phyloP scores from a whole-genome alignment of 2,888 invertebrate genomes.

The Andrena bucephala region DNA sequence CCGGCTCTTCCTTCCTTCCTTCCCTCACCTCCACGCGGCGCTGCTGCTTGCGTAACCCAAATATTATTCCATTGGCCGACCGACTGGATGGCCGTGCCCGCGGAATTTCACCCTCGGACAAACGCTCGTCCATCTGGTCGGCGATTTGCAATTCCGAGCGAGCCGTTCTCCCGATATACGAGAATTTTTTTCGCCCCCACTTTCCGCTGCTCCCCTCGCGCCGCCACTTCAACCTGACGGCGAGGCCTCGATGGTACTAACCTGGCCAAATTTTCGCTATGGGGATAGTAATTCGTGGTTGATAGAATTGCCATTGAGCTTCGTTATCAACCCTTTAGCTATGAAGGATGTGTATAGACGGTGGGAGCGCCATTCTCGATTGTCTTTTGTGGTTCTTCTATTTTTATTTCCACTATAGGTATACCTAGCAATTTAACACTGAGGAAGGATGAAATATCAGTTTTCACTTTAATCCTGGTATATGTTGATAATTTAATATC shows the following conservation, averaged over 20 bases:
- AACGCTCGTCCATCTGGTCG: slow-evolving; percentile 75
- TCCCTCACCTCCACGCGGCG: background rate
- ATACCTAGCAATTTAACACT: no score
- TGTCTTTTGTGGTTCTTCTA: no score
- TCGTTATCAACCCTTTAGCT: no score
- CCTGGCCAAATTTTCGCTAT: background rate
- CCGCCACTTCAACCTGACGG: background rate
- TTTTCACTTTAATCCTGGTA: no score
- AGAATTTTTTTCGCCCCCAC: slow-evolving; percentile 39
- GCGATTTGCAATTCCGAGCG: slow-evolving; percentile 77
- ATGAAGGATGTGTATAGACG: no score
- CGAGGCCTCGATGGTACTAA: background rate
- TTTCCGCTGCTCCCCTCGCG: slow-evolving; percentile 8
- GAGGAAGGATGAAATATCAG: no score
- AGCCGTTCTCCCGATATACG: slow-evolving; percentile 42
- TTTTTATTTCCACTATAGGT: no score
- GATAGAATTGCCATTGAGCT: background rate
- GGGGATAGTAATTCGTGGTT: background rate
- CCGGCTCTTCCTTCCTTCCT: slow-evolving; percentile 19
- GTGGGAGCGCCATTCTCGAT: no score
- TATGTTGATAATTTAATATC: no score
- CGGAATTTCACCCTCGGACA: slow-evolving; percentile 69
- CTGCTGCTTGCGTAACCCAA: slow-evolving; percentile 69
- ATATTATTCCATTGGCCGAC: slow-evolving; percentile 69
- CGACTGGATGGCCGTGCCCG: slow-evolving; percentile 41